Percentiles rank a stretch among this genome's conserved stretches.
Conservation (phyloP, 2,113 vertebrate species). For the Ictalurus punctatus region DNA sequence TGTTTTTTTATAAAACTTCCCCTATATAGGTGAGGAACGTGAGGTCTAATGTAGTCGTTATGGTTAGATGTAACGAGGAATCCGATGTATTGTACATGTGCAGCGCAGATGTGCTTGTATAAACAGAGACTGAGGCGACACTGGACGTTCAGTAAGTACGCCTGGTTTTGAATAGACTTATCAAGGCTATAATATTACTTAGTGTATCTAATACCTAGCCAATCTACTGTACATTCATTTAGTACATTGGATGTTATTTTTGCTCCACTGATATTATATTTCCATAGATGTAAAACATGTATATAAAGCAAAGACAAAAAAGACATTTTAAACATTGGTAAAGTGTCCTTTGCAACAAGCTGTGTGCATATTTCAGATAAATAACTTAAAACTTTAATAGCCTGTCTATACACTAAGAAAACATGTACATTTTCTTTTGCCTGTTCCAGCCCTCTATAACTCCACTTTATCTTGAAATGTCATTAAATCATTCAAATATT, state of each 20-base stretch:
- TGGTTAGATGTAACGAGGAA: slow-evolving; percentile 37
- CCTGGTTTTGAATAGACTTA: not conserved
- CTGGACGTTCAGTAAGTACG: not conserved
- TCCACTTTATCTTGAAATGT: not conserved
- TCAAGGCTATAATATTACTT: not conserved
- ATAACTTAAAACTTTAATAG: not conserved
- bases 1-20: not conserved
- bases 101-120: slow-evolving; percentile 42
- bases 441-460: not conserved
- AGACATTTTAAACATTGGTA: not conserved
- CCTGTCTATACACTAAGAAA: not conserved
- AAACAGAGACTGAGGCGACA: slow-evolving; percentile 25
- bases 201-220: not conserved
- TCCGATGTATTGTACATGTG: slow-evolving; percentile 39
- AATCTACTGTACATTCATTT: not conserved
- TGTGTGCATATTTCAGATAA: not conserved
- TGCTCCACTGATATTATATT: not conserved
- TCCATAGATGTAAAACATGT: not conserved
- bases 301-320: not conserved
- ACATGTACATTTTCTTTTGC: not conserved
- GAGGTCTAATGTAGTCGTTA: slow-evolving; percentile 33
- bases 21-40: not conserved
- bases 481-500: not conserved
- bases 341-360: not conserved
- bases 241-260: not conserved